Percentiles rank a stretch among this genome's conserved stretches.
These are phyloP conservation scores for Noctua pronuba DNA, from an alignment of 2,888 invertebrate species.

Conservation along the genomic window DNA sequence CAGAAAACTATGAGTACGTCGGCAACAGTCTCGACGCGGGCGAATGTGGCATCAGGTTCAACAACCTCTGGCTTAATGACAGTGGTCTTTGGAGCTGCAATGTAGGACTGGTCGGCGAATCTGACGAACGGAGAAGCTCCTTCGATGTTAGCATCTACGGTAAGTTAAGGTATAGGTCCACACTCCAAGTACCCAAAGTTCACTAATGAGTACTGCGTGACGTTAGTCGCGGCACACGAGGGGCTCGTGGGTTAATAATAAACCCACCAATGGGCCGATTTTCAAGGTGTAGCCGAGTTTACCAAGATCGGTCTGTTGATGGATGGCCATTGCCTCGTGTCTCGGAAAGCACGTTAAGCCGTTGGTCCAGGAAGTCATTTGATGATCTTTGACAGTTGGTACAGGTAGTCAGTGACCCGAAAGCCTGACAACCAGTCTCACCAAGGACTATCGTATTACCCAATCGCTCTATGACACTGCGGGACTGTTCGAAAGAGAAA, in stretches of 20 bases:
- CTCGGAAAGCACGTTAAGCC: background rate
- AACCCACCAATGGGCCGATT: background rate
- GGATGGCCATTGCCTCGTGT: background rate
- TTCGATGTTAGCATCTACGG: slow-evolving; percentile 69
- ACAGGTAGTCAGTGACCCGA: background rate
- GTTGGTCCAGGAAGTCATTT: background rate
- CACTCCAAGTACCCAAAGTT: background rate
- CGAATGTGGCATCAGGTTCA: slow-evolving; percentile 81
- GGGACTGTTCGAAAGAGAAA: no score
- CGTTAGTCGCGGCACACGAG: background rate
- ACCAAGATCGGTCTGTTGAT: background rate
- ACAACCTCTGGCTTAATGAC: slow-evolving; percentile 68
- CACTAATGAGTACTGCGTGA: background rate
- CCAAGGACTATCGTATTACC: background rate
- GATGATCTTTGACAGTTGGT: background rate
- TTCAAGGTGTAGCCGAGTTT: background rate
- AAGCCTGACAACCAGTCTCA: background rate
- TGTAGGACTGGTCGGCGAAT: slow-evolving; percentile 73
- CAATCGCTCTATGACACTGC: background rate
- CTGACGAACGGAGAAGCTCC: slow-evolving; percentile 65
- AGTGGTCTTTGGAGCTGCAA: slow-evolving; percentile 83
- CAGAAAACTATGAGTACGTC: slow-evolving; percentile 72
- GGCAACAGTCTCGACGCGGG: slow-evolving; percentile 85
- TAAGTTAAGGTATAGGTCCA: slow-evolving; percentile 42
- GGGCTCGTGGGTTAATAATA: background rate